These are phyloP conservation scores for Aptenodytes patagonicus DNA, from an alignment of 2,113 vertebrate genomes.

Conservation along the genomic window DNA sequence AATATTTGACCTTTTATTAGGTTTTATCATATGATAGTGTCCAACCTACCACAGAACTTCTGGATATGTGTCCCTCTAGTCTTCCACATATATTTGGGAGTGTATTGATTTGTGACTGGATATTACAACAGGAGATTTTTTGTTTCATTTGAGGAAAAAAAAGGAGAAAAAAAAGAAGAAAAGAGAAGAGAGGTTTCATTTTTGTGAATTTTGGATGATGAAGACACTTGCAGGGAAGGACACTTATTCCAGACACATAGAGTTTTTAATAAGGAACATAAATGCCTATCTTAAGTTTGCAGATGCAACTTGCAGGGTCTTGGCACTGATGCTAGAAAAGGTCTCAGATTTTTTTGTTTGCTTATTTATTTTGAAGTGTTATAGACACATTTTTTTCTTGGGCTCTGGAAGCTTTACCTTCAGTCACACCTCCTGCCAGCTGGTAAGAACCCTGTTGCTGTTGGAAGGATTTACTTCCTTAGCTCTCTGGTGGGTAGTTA, in stretches of 20 bases:
- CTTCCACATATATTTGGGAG: background rate
- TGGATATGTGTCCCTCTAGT: background rate
- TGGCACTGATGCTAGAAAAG: background rate
- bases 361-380: background rate
- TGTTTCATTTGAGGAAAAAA: background rate
- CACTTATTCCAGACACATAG: background rate
- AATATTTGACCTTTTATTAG: background rate
- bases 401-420: background rate
- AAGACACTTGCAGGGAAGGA: background rate
- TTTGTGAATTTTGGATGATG: background rate
- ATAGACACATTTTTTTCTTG: background rate
- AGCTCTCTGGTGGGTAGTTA: background rate
- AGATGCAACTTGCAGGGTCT: background rate
- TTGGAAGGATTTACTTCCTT: background rate
- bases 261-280: background rate
- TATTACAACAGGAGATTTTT: background rate
- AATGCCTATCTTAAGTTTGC: background rate
- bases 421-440: background rate
- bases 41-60: background rate
- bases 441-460: background rate
- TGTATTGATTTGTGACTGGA: accelerated
- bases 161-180: accelerated
- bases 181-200: background rate
- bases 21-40: background rate
- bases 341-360: background rate